Evolutionary conservation across 2,797 vertebrate species (phyloP).

Genomic region (Lerista edwardsae): DNA sequence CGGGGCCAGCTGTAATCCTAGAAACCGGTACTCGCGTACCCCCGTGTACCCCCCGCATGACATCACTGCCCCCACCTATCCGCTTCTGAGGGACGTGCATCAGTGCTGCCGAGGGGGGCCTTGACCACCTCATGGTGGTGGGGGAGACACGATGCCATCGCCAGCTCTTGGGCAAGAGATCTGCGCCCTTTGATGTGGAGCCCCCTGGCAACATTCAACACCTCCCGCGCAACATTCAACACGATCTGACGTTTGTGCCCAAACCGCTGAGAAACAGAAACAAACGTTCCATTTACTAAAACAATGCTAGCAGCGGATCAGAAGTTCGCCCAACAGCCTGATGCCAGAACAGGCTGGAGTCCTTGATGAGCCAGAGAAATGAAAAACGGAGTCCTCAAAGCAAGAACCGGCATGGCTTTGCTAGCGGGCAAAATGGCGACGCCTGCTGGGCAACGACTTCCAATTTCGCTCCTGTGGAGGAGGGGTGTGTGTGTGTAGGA

Average conservation of each 20-base stretch:
- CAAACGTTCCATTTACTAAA: fast-evolving
- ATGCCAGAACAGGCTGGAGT: background rate
- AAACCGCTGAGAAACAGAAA: background rate
- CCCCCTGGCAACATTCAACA: background rate
- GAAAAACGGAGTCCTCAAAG: background rate
- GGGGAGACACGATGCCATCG: too few relatives aligned
- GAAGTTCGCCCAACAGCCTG: background rate
- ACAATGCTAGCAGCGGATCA: background rate
- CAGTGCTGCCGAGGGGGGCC: too few relatives aligned
- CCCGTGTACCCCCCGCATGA: too few relatives aligned
- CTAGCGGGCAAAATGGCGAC: background rate
- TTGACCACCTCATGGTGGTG: background rate
- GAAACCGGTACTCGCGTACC: too few relatives aligned
- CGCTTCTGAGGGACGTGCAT: too few relatives aligned
- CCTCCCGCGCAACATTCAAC: background rate
- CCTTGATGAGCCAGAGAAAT: background rate
- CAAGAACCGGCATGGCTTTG: conserved; percentile 12
- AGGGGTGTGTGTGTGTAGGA: background rate
- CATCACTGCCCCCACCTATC: too few relatives aligned
- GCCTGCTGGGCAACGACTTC: background rate
- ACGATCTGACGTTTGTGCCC: background rate
- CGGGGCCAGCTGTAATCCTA: too few relatives aligned
- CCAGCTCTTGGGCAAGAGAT: background rate
- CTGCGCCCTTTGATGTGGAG: background rate
- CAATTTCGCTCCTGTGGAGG: conserved; percentile 19